Evolutionary conservation across 2,888 invertebrate genomes (phyloP), one percentile per base, ranked within the genome.

Genomic region (Nyleta sp.): DNA sequence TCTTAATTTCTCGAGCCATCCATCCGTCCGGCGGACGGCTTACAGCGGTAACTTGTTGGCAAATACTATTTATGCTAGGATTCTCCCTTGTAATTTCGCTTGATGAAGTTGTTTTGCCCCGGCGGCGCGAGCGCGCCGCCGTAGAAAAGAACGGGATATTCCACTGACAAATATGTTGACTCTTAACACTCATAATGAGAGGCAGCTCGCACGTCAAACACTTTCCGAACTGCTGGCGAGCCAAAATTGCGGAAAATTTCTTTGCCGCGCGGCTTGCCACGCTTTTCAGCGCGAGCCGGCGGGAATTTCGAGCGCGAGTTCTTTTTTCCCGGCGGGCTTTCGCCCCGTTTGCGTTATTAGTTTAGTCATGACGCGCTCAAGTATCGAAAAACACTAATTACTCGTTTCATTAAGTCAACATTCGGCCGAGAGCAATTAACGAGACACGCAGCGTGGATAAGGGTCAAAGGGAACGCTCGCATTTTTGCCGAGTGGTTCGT

Each of bases 41-140:
- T 82, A 84, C 82, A 84, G 78, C 80, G 68, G 81, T 76, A 82
- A 83, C 85, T 88, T 86, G 84, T 87, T 87, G 86, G 84, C 81
- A 82, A 86, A 86, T 86, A 84, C 82, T 84, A 84, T 87, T 87
- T 86, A 85, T 86, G 82, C 81, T 64, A 72, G 79, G 78, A 85
- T 85, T 85, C 82, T 81, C 79, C 67, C 82, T 83, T 84, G 83
- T 84, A 85, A 87, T 85, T 85, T 83, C 70, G 82, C 81, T 84
- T 81, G 79, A 77, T 79, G 74, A 78, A 78, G 64, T 81, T 80
- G 60, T 74, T 62, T 64, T 70, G 24, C 28, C 70, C 38, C 48
- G 64, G 18, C 33, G n/a, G n/a, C 60, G 55, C 55, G 67, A 33
- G 28, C 28, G 18, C 17, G 15, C n/a, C 20, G 35, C 46, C 18